Evolutionary conservation across 2,113 vertebrate genomes (phyloP), one percentile per base, ranked within the genome.

Genomic region (Columba livia): DNA sequence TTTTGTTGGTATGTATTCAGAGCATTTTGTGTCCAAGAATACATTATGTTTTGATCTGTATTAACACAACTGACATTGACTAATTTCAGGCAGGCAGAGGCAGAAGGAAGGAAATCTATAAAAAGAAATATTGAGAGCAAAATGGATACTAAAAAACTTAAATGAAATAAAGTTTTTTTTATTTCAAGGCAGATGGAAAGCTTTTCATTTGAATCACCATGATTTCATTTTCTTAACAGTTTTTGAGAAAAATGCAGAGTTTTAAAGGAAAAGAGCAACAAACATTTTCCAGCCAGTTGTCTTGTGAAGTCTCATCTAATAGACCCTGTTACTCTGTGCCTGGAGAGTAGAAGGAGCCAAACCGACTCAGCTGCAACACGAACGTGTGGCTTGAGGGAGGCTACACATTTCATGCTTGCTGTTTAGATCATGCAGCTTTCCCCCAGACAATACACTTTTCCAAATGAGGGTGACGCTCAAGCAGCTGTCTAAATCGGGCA

Each of bases 21-120:
- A 94, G 38, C 53, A 61, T 81, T 90, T 84, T 89, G 19, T 77
- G 73, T 89, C 74, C 61, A 70, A 69, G 80, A 94, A 94, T 82
- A 90, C 85, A 92, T 82, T 44, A 53, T 29, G 28, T 74, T 94
- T 94, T 85, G 28, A 85, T 40, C 50, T 61, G 54, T 77, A 72
- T 50, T n/a, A n/a, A 79, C 34, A 72, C 12, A 69, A 75, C 72
- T 79, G 90, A 75, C 78, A 42, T 40, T 91, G 57, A 64, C 21
- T 85, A 36, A 90, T 92, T 96, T 85, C 70, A 94, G 78, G 58
- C 26, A 89, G 57, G 57, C 79, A 82, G 50, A 89, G 32, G 32
- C 34, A 90, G 72, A 36, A 66, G 24, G 61, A 74, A 18, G n/a
- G 42, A 83, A 67, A 87, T 58, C 44, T 32, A 88, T 40, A 72